Evolutionary conservation across 2,888 invertebrate genomes (phyloP).

Genomic region (Campaea margaritaria): DNA sequence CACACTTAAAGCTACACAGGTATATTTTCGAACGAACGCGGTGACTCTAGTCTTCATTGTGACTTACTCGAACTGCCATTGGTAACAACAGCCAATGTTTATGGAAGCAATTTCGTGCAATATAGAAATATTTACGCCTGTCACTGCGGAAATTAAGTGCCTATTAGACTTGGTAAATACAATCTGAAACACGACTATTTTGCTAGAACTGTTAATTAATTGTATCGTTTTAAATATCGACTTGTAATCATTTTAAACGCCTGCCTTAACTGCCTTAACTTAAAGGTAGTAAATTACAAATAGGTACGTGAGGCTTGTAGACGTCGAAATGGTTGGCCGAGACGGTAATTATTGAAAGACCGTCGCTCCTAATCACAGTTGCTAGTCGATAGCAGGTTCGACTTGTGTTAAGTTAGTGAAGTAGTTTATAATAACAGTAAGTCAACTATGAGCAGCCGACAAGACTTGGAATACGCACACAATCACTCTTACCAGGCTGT

Average conservation of each 20-base stretch:
- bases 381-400: conserved; percentile 60
- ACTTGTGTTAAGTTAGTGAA: conserved; percentile 55
- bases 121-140: conserved; percentile 40
- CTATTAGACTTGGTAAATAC: conserved; percentile 46
- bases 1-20: conserved; percentile 56
- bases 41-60: conserved; percentile 14
- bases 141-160: conserved; percentile 44
- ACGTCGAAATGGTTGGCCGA: conserved; percentile 45
- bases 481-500: too few species aligned
- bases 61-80: conserved; percentile 27
- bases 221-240: conserved; percentile 40
- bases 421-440: conserved; percentile 18
- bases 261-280: conserved; percentile 14
- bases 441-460: conserved; percentile 6
- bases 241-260: conserved; percentile 36
- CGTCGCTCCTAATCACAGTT: conserved; percentile 68
- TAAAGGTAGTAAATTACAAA: conserved; percentile 38
- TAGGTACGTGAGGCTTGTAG: conserved; percentile 36
- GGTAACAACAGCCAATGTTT: conserved; percentile 34
- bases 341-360: conserved; percentile 68
- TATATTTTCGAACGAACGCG: conserved; percentile 32
- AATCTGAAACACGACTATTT: conserved; percentile 41
- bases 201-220: conserved; percentile 43
- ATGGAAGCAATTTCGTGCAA: conserved; percentile 37
- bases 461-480: background rate